Evolutionary conservation across 2,888 invertebrate genomes (phyloP).

Genomic region (Carterocephalus palaemon): DNA sequence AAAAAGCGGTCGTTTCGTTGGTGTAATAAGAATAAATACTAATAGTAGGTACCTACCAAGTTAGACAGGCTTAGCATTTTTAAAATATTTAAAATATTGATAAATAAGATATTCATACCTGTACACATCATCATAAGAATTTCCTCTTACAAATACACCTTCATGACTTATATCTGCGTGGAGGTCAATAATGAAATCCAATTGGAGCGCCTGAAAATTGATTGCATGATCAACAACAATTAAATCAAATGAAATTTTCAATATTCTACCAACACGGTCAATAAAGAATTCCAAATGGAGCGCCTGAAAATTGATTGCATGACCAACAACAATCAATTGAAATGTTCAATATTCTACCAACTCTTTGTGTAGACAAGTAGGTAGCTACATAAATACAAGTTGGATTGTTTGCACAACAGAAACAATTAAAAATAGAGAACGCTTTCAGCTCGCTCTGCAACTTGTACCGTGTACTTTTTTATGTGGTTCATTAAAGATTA

Average conservation of each 20-base stretch:
- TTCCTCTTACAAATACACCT: constrained; percentile 97
- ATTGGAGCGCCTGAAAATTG: constrained; percentile 80
- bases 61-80: not conserved
- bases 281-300: constrained; percentile 94
- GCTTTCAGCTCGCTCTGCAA: too few species aligned
- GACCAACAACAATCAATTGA: too few species aligned
- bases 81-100: not conserved
- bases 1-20: too few species aligned
- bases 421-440: too few species aligned
- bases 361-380: too few species aligned
- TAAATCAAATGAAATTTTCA: too few species aligned
- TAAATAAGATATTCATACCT: constrained; percentile 70
- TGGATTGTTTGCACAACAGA: too few species aligned
- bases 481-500: too few species aligned
- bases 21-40: too few species aligned
- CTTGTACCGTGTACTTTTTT: too few species aligned
- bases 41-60: too few species aligned
- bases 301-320: constrained; percentile 72
- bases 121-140: constrained; percentile 94
- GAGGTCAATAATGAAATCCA: constrained; percentile 96
- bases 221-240: constrained; percentile 43
- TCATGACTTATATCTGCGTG: constrained; percentile 95
- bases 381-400: too few species aligned
- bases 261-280: constrained; percentile 70
- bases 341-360: not conserved